phyloP scores from a whole-genome alignment of 1,140 invertebrate species.

The Penaeus japonicus region DNA sequence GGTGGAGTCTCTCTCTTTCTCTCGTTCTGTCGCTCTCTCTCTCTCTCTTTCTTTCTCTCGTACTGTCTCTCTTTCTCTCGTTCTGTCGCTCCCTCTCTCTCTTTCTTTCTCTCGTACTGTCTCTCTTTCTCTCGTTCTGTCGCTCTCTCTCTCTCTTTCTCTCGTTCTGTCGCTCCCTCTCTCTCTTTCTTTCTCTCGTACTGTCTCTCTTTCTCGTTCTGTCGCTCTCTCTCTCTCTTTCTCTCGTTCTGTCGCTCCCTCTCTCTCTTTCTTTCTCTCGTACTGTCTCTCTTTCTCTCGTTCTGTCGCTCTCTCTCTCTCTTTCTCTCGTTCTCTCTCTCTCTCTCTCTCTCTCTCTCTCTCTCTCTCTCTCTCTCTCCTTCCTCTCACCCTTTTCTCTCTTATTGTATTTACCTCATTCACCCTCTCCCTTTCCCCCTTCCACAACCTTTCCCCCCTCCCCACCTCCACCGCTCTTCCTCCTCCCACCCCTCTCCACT shows the following conservation, averaged over 20 bases:
- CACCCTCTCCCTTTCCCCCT: neutral
- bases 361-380: neutral
- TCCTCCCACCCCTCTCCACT: conserved; percentile 9
- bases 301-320: neutral
- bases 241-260: neutral
- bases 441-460: neutral
- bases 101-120: too few species aligned
- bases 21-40: too few species aligned
- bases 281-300: neutral
- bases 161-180: neutral
- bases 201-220: neutral
- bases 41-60: too few species aligned
- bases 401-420: neutral
- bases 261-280: neutral
- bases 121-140: too few species aligned
- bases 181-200: neutral
- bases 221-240: neutral
- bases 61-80: too few species aligned
- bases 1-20: too few species aligned
- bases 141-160: too few species aligned
- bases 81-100: too few species aligned
- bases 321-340: neutral
- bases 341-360: neutral
- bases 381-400: neutral
- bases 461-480: neutral